A percentile compares a stretch with the other conserved stretches of the same genome.
Evolutionary conservation across 2,113 vertebrate genomes (phyloP).

Genomic region (Pterocles burchelli): DNA sequence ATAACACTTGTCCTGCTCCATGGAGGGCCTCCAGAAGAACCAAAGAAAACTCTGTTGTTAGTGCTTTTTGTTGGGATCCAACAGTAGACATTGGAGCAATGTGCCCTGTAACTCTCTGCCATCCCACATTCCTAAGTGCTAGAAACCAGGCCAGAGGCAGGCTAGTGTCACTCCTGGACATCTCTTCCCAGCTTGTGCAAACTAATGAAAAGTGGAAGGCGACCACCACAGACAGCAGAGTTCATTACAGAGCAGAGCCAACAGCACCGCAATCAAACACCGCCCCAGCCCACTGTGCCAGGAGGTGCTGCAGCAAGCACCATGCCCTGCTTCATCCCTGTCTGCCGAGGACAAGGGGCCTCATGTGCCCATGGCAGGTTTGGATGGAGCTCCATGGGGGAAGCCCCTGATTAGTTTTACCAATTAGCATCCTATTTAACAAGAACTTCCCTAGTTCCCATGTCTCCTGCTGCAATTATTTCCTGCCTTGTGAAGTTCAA

Average conservation of each 20-base stretch:
- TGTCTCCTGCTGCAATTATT: not conserved
- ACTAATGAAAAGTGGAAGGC: not conserved
- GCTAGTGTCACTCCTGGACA: not conserved
- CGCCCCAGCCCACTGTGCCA: too few relatives aligned
- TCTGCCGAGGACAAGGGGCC: not conserved
- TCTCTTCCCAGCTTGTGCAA: not conserved
- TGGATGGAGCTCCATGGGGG: accelerated
- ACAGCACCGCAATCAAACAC: too few relatives aligned
- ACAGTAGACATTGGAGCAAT: not conserved
- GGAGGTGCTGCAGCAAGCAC: not conserved
- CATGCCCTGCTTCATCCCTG: not conserved
- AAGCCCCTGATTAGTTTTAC: not conserved
- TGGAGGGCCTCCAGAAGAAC: not conserved
- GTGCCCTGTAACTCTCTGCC: not conserved
- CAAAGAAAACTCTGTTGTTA: not conserved
- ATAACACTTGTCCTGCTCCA: not conserved
- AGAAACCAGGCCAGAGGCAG: not conserved
- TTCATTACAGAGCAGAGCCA: not conserved
- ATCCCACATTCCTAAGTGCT: not conserved
- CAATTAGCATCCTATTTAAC: not conserved
- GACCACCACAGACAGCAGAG: not conserved
- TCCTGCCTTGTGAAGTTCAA: not conserved
- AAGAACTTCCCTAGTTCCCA: not conserved
- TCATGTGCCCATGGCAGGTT: accelerated
- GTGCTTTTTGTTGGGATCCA: not conserved